Percentiles rank a stretch among this genome's conserved stretches.
Conservation (phyloP, 2,113 vertebrate genomes). For the Urocolius indicus region DNA sequence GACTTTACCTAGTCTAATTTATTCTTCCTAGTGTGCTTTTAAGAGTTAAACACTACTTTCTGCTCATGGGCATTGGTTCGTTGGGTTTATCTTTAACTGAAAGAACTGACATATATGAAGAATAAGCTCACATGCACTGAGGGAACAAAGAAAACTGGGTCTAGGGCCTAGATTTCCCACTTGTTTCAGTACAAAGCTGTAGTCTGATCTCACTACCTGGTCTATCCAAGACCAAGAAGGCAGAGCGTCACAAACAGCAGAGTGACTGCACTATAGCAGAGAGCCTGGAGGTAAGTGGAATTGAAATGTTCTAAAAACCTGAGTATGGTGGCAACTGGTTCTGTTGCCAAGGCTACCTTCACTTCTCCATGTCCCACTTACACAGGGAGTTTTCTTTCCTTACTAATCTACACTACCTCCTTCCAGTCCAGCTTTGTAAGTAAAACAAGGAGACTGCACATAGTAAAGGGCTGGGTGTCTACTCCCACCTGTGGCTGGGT, state of each 20-base stretch:
- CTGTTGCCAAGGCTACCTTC: neutral
- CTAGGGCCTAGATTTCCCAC: neutral
- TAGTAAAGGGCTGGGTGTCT: fast-evolving
- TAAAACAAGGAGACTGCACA: neutral
- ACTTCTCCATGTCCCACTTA: neutral
- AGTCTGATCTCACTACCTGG: neutral
- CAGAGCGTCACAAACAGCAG: neutral
- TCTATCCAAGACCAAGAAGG: neutral
- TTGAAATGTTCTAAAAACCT: neutral
- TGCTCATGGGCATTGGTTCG: neutral
- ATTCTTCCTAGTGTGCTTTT: neutral
- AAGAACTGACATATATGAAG: neutral
- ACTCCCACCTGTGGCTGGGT: fast-evolving
- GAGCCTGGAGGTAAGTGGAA: neutral
- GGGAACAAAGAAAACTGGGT: neutral
- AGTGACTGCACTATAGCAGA: neutral
- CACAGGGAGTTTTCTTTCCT: neutral
- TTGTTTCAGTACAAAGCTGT: neutral
- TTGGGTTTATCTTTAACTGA: neutral
- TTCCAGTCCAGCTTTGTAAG: neutral
- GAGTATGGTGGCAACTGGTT: neutral
- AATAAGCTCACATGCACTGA: neutral
- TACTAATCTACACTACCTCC: neutral
- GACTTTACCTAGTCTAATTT: neutral
- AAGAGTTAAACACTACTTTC: neutral